Evolutionary conservation across 2,113 vertebrate species (phyloP).

Genomic region (Ahaetulla prasina): DNA sequence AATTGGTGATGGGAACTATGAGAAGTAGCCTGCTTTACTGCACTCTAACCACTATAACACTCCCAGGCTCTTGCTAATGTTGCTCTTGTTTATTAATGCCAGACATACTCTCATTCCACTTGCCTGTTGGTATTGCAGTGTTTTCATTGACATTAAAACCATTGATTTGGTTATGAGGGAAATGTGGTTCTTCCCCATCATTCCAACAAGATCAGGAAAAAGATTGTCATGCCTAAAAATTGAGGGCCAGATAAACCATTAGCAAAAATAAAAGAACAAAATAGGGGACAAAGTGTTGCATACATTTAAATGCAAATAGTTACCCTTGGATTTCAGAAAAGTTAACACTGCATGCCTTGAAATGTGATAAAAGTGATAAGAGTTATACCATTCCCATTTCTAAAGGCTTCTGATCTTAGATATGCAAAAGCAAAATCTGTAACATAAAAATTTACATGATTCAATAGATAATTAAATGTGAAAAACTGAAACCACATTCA

Average conservation of each 20-base stretch:
- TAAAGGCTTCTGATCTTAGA: background rate
- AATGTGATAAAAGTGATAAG: background rate
- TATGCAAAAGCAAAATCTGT: background rate
- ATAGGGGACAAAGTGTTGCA: background rate
- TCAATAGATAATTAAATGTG: background rate
- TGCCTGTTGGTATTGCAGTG: slow-evolving; percentile 33
- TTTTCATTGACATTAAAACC: slow-evolving; percentile 14
- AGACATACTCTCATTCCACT: slow-evolving; percentile 37
- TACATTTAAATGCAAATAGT: slow-evolving; percentile 1
- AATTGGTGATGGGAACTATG: too few relatives aligned
- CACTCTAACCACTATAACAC: too few relatives aligned
- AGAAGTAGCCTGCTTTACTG: too few relatives aligned
- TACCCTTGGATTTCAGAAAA: slow-evolving; percentile 5
- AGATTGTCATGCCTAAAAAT: slow-evolving; percentile 28
- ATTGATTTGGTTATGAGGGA: slow-evolving; percentile 46
- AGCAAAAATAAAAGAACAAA: slow-evolving; percentile 31
- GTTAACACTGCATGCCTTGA: background rate
- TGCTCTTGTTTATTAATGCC: too few relatives aligned
- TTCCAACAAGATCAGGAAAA: slow-evolving; percentile 42
- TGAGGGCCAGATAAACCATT: slow-evolving; percentile 29
- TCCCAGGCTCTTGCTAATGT: too few relatives aligned
- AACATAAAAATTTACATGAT: background rate
- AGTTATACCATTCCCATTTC: background rate
- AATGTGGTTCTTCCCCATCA: slow-evolving; percentile 42
- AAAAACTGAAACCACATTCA: background rate